A percentile compares a stretch with the other conserved stretches of the same genome.
Evolutionary conservation across 2,888 invertebrate genomes (phyloP).

Genomic region (Microplitis manilae): DNA sequence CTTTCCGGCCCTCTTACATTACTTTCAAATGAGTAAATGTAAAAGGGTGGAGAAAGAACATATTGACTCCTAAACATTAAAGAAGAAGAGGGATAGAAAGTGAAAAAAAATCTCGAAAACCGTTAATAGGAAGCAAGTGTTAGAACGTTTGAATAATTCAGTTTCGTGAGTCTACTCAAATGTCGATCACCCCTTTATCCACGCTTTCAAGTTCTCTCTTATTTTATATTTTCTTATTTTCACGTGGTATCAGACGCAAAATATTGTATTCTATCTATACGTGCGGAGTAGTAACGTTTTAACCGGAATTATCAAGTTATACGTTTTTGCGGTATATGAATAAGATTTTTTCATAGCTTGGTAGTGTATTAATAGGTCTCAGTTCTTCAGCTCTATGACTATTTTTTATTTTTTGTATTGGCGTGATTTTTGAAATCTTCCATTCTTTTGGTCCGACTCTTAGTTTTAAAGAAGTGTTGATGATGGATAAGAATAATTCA

Average conservation of each 20-base stretch:
- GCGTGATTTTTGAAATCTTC: too few relatives aligned
- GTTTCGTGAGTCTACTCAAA: constrained; percentile 48
- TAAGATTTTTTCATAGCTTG: too few relatives aligned
- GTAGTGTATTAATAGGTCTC: too few relatives aligned
- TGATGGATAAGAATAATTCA: too few relatives aligned
- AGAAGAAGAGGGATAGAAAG: constrained; percentile 38
- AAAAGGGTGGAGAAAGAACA: constrained; percentile 50
- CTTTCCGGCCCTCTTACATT: not conserved
- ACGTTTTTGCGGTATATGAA: not conserved
- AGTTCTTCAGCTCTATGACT: too few relatives aligned
- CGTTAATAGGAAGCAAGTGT: constrained; percentile 11
- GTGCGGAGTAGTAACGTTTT: not conserved
- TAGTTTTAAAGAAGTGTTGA: too few relatives aligned
- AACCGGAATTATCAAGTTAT: constrained; percentile 3
- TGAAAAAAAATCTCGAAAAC: constrained; percentile 47
- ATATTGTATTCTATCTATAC: constrained; percentile 6
- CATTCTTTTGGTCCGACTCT: too few relatives aligned
- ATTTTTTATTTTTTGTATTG: too few relatives aligned
- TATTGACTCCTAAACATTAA: constrained; percentile 60
- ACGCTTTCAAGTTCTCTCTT: constrained; percentile 2
- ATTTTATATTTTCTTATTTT: not conserved
- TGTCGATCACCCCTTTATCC: constrained; percentile 28
- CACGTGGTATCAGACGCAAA: constrained; percentile 25
- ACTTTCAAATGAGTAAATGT: constrained; percentile 1
- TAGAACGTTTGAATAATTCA: constrained; percentile 67